phyloP scores from a whole-genome alignment of 2,888 invertebrate species.

The Carcina quercana region DNA sequence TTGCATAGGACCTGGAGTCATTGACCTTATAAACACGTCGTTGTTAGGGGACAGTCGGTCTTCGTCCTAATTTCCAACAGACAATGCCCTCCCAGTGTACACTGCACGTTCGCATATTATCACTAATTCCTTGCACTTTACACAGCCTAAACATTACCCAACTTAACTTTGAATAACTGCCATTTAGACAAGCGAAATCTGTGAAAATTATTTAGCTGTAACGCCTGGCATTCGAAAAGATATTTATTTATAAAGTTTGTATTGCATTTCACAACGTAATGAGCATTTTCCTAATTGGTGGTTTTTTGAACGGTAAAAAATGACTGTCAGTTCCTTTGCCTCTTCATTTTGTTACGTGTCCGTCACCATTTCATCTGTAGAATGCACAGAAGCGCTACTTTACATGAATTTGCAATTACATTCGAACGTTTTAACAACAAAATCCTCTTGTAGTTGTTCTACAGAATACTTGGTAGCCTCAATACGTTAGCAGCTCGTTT shows the following conservation, averaged over 20 bases:
- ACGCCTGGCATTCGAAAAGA: background rate
- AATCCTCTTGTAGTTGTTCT: too few species aligned
- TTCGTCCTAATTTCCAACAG: slow-evolving; percentile 21
- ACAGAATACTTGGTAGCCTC: too few species aligned
- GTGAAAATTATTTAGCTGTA: background rate
- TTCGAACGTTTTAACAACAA: too few species aligned
- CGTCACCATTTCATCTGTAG: too few species aligned
- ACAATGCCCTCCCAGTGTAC: slow-evolving; percentile 4
- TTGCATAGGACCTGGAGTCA: slow-evolving; percentile 20
- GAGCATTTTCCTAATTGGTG: slow-evolving; percentile 23
- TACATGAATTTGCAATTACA: too few species aligned
- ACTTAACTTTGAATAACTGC: background rate
- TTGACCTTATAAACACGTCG: slow-evolving; percentile 14
- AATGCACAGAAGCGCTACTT: background rate
- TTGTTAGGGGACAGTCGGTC: slow-evolving; percentile 19
- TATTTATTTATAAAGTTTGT: slow-evolving; percentile 7
- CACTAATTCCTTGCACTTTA: slow-evolving; percentile 2
- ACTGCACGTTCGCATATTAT: slow-evolving; percentile 1
- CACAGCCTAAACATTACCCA: background rate
- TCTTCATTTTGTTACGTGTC: slow-evolving; percentile 3
- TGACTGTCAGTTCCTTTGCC: slow-evolving; percentile 18
- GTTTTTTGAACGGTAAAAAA: slow-evolving; percentile 24
- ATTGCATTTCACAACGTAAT: slow-evolving; percentile 19
- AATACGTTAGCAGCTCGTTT: too few species aligned
- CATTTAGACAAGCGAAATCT: background rate